phyloP scores from a whole-genome alignment of 2,113 vertebrate species.

The Callopanchax toddi region DNA sequence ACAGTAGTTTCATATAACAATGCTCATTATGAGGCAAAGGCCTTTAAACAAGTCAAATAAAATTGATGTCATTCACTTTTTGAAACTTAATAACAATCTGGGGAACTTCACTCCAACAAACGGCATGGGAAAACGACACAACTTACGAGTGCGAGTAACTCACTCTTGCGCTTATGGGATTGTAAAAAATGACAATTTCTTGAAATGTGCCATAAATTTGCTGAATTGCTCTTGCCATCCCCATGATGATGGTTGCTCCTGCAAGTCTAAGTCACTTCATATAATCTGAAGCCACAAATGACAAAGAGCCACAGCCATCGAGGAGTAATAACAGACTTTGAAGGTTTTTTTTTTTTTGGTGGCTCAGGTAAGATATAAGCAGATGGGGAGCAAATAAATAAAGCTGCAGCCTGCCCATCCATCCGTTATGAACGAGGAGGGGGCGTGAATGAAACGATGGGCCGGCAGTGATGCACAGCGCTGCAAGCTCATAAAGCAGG shows the following conservation, averaged over 20 bases:
- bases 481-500: slow-evolving; percentile 90
- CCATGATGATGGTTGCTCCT: slow-evolving; percentile 88
- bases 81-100: slow-evolving; percentile 73
- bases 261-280: slow-evolving; percentile 88
- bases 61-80: slow-evolving; percentile 78
- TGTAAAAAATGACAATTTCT: slow-evolving; percentile 96
- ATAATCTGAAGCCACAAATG: slow-evolving; percentile 96
- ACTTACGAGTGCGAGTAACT: slow-evolving; percentile 91
- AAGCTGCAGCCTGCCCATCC: slow-evolving; percentile 81
- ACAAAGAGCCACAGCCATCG: slow-evolving; percentile 70
- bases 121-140: slow-evolving; percentile 85
- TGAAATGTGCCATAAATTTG: slow-evolving; percentile 93
- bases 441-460: slow-evolving; percentile 41
- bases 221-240: slow-evolving; percentile 87
- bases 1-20: slow-evolving; percentile 73
- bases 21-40: slow-evolving; percentile 70
- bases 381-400: slow-evolving; percentile 89
- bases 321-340: slow-evolving; percentile 86
- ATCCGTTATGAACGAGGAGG: slow-evolving; percentile 65
- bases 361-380: slow-evolving; percentile 72
- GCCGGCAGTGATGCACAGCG: slow-evolving; percentile 84
- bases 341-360: slow-evolving; percentile 77
- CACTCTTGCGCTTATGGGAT: slow-evolving; percentile 92
- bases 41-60: slow-evolving; percentile 82
- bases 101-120: slow-evolving; percentile 86